Base-by-base conservation (phyloP, 2,797 vertebrate genomes). In the Mareca penelope region DNA sequence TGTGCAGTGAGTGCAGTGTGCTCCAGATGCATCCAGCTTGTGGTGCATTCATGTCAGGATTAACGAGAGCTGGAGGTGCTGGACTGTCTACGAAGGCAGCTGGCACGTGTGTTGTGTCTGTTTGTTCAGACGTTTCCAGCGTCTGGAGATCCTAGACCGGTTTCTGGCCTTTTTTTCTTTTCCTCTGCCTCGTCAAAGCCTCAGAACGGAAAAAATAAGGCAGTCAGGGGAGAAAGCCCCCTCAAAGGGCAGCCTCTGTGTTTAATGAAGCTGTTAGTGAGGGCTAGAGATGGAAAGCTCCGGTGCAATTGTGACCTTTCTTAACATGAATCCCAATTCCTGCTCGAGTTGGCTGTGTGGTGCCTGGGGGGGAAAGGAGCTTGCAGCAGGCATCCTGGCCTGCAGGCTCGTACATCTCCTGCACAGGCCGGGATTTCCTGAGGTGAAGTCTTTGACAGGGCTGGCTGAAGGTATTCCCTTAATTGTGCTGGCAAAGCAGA, bases 1-100 rank as follows among this genome's bases (percentile, higher is more conserved):
- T 12, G 31, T 33, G 23, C n/a, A 33, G n/a, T 42, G n/a, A 5
- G 53, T 71, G 28, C 61, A 18, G 4, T 2, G 2, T 1, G 0
- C 33, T 69, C 35, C 81, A 70, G 65, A 53, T 68, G 53, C n/a
- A 82, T 29, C 71, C 85, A 91, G 35, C 14, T 24, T 80, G 75
- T 39, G 22, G 13, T 59, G 53, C 1, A 1, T 87, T 77, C 71
- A 7, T 85, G 35, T 48, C 18, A 28, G 79, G 52, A 28, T 73
- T 82, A 59, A 80, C 82, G 56, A 46, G 35, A n/a, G 23, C 9
- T 42, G 35, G 17, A 31, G 8, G 8, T 59, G 64, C 79, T 77
- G 72, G 63, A 26, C 75, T 87, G 59, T 50, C 46, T 85, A 68
- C 42, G 31, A 28, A 76, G 33, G 72, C 71, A 85, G 79, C 71